phyloP scores from a whole-genome alignment of 2,113 vertebrate genomes.

The Ariopsis seemanni region DNA sequence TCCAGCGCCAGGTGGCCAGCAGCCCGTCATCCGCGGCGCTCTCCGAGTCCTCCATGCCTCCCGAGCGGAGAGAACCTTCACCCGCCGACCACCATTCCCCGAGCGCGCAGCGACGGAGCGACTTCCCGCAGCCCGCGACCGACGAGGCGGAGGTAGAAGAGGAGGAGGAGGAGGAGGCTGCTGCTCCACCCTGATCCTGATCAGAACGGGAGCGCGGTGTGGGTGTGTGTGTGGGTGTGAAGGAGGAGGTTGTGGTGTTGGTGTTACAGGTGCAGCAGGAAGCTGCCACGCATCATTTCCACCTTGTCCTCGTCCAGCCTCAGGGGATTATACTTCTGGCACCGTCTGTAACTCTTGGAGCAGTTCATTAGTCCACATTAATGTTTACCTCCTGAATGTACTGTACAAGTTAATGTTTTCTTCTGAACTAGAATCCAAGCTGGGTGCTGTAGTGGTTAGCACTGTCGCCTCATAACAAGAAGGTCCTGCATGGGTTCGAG shows the following conservation, averaged over 20 bases:
- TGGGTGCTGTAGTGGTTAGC: no score
- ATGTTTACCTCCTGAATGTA: background rate
- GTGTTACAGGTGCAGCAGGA: conserved; percentile 70
- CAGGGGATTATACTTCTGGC: conserved; percentile 14
- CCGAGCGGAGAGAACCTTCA: conserved; percentile 40
- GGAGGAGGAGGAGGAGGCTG: conserved; percentile 26
- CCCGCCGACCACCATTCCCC: conserved; percentile 53
- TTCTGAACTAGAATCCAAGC: background rate
- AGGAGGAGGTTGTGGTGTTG: conserved; percentile 17
- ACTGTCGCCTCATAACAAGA: no score
- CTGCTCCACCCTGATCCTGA: conserved; percentile 68
- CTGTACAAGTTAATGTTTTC: conserved; percentile 8
- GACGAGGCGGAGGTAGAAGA: conserved; percentile 45
- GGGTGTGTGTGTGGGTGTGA: conserved; percentile 31
- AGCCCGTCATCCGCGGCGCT: conserved; percentile 75
- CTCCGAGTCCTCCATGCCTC: conserved; percentile 76
- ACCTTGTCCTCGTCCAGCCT: conserved; percentile 43
- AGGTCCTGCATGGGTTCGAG: no score
- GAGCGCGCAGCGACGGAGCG: background rate
- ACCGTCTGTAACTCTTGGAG: background rate
- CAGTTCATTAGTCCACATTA: background rate
- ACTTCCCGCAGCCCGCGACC: conserved; percentile 27
- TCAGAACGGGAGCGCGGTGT: conserved; percentile 8
- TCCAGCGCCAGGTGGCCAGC: conserved; percentile 76
- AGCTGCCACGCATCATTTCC: conserved; percentile 65